Evolutionary conservation across 2,888 invertebrate genomes (phyloP).

Genomic region (Oligia strigilis): DNA sequence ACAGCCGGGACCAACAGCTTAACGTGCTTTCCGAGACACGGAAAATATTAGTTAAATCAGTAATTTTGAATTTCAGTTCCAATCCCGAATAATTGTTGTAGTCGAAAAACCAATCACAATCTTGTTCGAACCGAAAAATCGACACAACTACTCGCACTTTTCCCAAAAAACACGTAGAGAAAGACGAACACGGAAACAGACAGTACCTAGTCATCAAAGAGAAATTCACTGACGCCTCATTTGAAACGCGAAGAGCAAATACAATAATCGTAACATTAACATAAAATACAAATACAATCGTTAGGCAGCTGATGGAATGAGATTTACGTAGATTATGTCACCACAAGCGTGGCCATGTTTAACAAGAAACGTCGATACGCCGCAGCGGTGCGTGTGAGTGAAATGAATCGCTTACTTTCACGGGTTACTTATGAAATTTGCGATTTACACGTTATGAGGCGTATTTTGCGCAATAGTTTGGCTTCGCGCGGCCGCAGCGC

Average conservation of each 20-base stretch:
- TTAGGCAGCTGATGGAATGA: constrained; percentile 44
- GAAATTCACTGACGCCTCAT: constrained; percentile 37
- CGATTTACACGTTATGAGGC: constrained; percentile 82
- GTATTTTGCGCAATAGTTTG: constrained; percentile 70
- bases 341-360: constrained; percentile 68
- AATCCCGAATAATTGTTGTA: constrained; percentile 4
- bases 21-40: no score
- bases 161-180: neutral
- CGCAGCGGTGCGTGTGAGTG: constrained; percentile 72
- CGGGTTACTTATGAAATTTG: constrained; percentile 87
- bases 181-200: neutral
- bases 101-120: constrained; percentile 20
- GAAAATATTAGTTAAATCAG: no score
- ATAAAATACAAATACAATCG: constrained; percentile 35
- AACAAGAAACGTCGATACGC: constrained; percentile 69
- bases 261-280: constrained; percentile 53
- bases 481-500: constrained; percentile 59
- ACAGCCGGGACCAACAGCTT: no score
- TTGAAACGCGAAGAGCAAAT: constrained; percentile 35
- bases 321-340: constrained; percentile 72
- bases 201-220: constrained; percentile 17
- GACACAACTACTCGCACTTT: neutral
- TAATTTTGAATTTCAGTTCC: no score
- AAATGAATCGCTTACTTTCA: constrained; percentile 86
- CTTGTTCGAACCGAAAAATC: neutral